Evolutionary conservation across 1,140 invertebrate genomes (phyloP).

Genomic region (Trichogramma pretiosum): DNA sequence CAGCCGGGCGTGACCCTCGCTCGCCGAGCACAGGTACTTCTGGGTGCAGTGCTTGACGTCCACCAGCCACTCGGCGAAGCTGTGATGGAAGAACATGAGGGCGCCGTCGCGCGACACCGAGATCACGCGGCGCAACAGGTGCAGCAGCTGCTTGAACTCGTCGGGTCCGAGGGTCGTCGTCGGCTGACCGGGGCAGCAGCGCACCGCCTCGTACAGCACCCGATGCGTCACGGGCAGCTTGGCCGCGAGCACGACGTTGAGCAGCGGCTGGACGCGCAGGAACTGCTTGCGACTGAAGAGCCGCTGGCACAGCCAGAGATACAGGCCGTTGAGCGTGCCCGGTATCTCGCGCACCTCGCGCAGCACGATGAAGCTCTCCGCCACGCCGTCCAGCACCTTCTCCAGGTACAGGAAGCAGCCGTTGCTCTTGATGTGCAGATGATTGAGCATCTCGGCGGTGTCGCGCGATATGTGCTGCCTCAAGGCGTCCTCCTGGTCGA

Average conservation of each 20-base stretch:
- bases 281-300: slow-evolving; percentile 84
- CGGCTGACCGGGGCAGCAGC: slow-evolving; percentile 74
- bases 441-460: slow-evolving; percentile 90
- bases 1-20: slow-evolving; percentile 73
- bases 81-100: slow-evolving; percentile 77
- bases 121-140: slow-evolving; percentile 67
- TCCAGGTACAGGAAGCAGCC: slow-evolving; percentile 91
- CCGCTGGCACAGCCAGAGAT: slow-evolving; percentile 89
- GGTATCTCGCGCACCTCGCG: slow-evolving; percentile 83
- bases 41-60: slow-evolving; percentile 96
- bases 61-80: slow-evolving; percentile 87
- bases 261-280: slow-evolving; percentile 71
- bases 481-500: slow-evolving; percentile 75
- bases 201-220: slow-evolving; percentile 68
- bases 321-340: slow-evolving; percentile 81
- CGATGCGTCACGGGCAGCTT: slow-evolving; percentile 73
- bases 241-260: slow-evolving; percentile 82
- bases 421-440: slow-evolving; percentile 92
- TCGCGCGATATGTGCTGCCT: slow-evolving; percentile 70
- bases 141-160: slow-evolving; percentile 75
- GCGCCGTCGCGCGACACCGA: slow-evolving; percentile 55
- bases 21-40: slow-evolving; percentile 80
- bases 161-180: slow-evolving; percentile 71
- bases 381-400: slow-evolving; percentile 85
- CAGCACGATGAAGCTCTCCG: slow-evolving; percentile 85